Evolutionary conservation across 2,113 vertebrate genomes (phyloP).

Genomic region (Pycnonotus jocosus): DNA sequence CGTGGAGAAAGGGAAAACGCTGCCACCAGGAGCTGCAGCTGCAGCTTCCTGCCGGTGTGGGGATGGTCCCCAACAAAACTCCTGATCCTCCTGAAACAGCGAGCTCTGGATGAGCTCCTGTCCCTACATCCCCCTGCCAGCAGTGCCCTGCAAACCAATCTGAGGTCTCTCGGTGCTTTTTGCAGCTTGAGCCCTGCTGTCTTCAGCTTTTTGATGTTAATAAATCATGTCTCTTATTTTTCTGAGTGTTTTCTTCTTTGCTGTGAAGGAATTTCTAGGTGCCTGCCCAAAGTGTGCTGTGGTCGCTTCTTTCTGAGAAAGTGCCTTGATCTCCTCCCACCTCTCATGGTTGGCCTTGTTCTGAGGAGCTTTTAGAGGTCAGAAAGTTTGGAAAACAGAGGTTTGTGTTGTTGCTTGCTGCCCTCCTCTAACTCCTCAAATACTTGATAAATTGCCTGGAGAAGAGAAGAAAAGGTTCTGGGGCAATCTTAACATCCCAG

Average conservation of each 20-base stretch:
- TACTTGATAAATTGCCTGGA: background rate
- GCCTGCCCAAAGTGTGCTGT: accelerated
- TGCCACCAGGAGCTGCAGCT: background rate
- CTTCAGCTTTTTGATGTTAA: background rate
- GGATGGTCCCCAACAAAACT: background rate
- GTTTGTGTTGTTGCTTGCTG: background rate
- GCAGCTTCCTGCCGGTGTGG: accelerated
- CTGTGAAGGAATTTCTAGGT: accelerated
- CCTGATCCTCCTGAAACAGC: accelerated
- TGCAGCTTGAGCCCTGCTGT: background rate
- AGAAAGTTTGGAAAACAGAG: background rate
- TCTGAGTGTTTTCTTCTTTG: background rate
- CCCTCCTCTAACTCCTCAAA: background rate
- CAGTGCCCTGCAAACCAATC: background rate
- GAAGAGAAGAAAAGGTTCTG: background rate
- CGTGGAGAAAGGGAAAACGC: background rate
- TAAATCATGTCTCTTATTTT: background rate
- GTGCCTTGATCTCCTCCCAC: background rate
- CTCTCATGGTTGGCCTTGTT: accelerated
- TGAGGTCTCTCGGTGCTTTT: background rate
- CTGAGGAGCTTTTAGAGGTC: background rate
- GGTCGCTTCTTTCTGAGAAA: background rate
- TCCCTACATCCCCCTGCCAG: background rate
- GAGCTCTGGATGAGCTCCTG: background rate
- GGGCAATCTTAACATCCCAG: background rate